Percentiles rank a stretch among this genome's conserved stretches.
Conservation (phyloP, 2,888 invertebrate species). For the Melieria picta region DNA sequence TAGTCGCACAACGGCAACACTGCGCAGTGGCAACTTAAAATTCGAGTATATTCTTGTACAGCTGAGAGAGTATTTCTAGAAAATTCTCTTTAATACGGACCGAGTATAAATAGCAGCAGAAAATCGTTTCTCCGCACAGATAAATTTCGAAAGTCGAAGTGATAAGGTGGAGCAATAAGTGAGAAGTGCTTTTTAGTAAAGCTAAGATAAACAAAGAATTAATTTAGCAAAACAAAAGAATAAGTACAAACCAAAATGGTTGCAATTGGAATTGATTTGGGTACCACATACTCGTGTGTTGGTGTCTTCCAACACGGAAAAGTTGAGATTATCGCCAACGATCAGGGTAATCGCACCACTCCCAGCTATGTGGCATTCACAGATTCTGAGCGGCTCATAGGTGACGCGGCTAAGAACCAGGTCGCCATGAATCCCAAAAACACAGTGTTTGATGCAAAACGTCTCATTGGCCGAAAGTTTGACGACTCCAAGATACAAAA, state of each 20-base stretch:
- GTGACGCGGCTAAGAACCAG: conserved; percentile 86
- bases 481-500: conserved; percentile 87
- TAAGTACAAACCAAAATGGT: conserved; percentile 64
- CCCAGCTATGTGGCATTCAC: conserved; percentile 84
- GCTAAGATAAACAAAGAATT: background rate
- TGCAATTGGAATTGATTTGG: conserved; percentile 85
- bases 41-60: no score
- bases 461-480: conserved; percentile 91
- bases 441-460: conserved; percentile 92
- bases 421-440: conserved; percentile 89
- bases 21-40: no score
- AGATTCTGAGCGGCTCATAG: conserved; percentile 83
- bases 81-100: no score
- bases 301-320: conserved; percentile 85
- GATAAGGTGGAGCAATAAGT: no score
- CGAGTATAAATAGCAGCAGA: no score
- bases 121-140: no score
- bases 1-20: no score
- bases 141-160: no score
- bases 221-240: background rate
- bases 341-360: conserved; percentile 84
- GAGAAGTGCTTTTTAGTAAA: no score
- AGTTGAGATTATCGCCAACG: conserved; percentile 85
- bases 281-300: conserved; percentile 87
- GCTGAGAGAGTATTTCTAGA: no score